Conservation (phyloP, 2,888 invertebrate species). For the Fragum sueziense region DNA sequence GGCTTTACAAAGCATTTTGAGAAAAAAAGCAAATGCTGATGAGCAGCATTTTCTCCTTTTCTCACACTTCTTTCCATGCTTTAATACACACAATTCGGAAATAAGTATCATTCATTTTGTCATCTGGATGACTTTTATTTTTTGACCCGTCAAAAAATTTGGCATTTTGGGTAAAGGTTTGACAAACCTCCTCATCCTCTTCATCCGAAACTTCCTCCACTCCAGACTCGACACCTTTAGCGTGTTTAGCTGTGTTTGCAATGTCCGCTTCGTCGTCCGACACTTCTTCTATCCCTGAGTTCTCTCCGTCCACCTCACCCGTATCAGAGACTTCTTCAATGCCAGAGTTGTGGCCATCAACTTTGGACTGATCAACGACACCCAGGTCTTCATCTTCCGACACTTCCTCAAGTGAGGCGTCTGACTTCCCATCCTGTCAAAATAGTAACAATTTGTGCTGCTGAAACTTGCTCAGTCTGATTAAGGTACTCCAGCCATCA, state of each 20-base stretch:
- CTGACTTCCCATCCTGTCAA: constrained; percentile 23
- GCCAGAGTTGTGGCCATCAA: constrained; percentile 29
- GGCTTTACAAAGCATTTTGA: neutral
- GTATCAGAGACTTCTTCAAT: constrained; percentile 52
- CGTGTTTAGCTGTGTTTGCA: constrained; percentile 23
- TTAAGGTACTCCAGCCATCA: too few species aligned
- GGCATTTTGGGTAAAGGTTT: neutral
- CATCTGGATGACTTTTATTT: too few species aligned
- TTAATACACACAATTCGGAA: too few species aligned
- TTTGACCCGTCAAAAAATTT: too few species aligned
- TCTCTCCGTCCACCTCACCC: constrained; percentile 35
- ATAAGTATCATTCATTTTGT: too few species aligned
- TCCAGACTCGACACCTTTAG: constrained; percentile 50
- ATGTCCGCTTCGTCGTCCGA: constrained; percentile 33
- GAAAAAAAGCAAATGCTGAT: neutral
- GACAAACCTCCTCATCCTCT: constrained; percentile 25
- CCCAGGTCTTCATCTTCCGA: constrained; percentile 28
- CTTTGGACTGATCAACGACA: neutral
- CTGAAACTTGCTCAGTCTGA: too few species aligned
- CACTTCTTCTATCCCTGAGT: constrained; percentile 49
- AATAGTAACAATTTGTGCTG: neutral
- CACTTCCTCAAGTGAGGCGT: constrained; percentile 40
- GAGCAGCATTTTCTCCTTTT: neutral
- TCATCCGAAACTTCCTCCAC: constrained; percentile 56
- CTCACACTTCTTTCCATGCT: neutral